Evolutionary conservation across 2,888 invertebrate species (phyloP), one percentile per base, ranked within the genome.

Genomic region (Lydus trimaculatus): DNA sequence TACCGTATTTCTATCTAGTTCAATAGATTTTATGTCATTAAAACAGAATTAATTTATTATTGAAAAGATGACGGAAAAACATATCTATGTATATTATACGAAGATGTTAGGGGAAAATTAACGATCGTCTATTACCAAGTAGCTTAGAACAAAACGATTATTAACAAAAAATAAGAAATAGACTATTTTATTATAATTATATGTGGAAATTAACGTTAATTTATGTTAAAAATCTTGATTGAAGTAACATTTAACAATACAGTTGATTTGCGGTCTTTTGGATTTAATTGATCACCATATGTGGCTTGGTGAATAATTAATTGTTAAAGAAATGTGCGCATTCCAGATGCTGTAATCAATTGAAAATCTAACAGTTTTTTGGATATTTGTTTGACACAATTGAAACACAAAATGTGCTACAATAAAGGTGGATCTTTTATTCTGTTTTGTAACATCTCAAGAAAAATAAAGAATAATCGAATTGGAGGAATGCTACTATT

Each of bases 21-120:
- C 52, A 67, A 67, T 67, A 67, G 52, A 63, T 67, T 67, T 67
- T 67, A 64, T 67, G 64, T 67, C 67, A 67, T 67, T 67, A 67
- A 64, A 67, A 59, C 31, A 31, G 67, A 64, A 67, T 67, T 64
- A 67, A 67, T 67, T 61, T 56, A 67, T 67, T 52, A 67, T 67
- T 67, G 60, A 67, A 61, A 31, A 64, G 23, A 48, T 15, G 52
- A 63, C 43, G 59, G 64, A 58, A 31, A 59, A 66, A 67, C 25
- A 23, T 15, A 15, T 28, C 2, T 28, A 28, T 28, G 28, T 28
- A 28, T 28, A 28, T 28, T 28, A 28, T 28, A 28, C 28, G 4
- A 25, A 25, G 15, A 56, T 0, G 25, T 13, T 5, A 13, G 1
- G 25, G 25, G 56, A 13, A 23, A 56, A 23, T 15, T 25, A 56